A percentile compares a stretch with the other conserved stretches of the same genome.
phyloP scores from a whole-genome alignment of 2,888 invertebrate genomes.

The Campoletis raptor region DNA sequence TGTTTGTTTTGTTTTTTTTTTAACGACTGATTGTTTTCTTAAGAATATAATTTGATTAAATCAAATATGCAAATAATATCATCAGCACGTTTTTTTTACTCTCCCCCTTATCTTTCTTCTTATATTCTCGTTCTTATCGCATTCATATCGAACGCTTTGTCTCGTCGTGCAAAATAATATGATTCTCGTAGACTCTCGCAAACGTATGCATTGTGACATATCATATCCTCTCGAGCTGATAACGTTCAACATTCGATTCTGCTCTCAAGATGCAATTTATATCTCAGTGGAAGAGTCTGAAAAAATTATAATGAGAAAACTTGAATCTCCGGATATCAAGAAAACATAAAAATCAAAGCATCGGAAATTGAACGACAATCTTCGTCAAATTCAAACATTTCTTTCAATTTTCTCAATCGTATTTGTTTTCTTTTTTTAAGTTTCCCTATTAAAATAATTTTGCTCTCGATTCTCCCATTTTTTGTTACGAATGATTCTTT shows the following conservation, averaged over 20 bases:
- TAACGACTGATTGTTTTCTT: not conserved
- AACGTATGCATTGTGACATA: constrained; percentile 2
- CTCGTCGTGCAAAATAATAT: constrained; percentile 36
- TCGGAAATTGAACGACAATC: not conserved
- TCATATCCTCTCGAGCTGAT: constrained; percentile 31
- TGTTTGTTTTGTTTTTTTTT: not conserved
- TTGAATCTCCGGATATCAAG: not conserved
- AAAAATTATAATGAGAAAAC: constrained; percentile 24
- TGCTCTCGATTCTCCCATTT: not conserved
- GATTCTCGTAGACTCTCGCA: constrained; percentile 10
- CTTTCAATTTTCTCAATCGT: too few relatives aligned
- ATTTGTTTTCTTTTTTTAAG: too few relatives aligned
- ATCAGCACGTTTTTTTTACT: constrained; percentile 52
- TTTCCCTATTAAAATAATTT: not conserved
- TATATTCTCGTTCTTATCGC: constrained; percentile 49
- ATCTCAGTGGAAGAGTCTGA: not conserved
- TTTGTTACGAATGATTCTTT: not conserved
- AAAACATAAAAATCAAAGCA: not conserved
- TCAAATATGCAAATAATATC: constrained; percentile 61
- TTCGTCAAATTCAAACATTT: not conserved
- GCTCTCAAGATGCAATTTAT: constrained; percentile 12
- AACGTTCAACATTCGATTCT: constrained; percentile 57
- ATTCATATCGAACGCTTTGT: constrained; percentile 39
- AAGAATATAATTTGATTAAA: not conserved
- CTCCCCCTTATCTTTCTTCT: constrained; percentile 15